Evolutionary conservation across 2,888 invertebrate species (phyloP).

Genomic region (Rhingia rostrata): DNA sequence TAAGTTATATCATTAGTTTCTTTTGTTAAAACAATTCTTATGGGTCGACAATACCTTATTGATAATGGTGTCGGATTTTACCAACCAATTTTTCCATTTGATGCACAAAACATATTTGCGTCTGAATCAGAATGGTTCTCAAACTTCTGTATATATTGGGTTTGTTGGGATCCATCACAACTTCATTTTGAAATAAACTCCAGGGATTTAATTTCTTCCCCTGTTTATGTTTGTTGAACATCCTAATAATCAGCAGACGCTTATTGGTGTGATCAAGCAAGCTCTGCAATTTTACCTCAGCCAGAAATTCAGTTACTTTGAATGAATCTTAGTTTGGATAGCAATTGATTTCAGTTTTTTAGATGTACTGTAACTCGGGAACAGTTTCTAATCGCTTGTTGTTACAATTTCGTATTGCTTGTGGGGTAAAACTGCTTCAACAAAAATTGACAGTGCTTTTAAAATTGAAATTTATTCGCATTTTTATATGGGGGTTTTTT

Average conservation of each 20-base stretch:
- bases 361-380: no score
- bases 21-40: slow-evolving; percentile 17
- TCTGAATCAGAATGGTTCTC: slow-evolving; percentile 4
- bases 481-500: background rate
- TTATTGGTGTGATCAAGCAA: background rate
- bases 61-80: background rate
- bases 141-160: slow-evolving; percentile 7
- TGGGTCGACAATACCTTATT: slow-evolving; percentile 11
- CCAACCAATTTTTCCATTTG: background rate
- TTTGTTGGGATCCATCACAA: slow-evolving; percentile 8
- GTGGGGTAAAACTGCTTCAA: slow-evolving; percentile 15
- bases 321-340: no score
- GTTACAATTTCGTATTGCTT: no score
- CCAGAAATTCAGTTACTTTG: no score
- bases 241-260: slow-evolving; percentile 8
- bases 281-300: no score
- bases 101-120: slow-evolving; percentile 1
- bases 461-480: background rate
- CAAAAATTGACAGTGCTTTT: background rate
- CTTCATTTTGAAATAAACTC: slow-evolving; percentile 11
- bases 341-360: slow-evolving; percentile 7
- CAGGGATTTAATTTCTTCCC: background rate
- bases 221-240: background rate
- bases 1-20: slow-evolving; percentile 7
- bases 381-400: no score